Evolutionary conservation across 2,888 invertebrate genomes (phyloP).

Genomic region (Phymatocera aterrima): DNA sequence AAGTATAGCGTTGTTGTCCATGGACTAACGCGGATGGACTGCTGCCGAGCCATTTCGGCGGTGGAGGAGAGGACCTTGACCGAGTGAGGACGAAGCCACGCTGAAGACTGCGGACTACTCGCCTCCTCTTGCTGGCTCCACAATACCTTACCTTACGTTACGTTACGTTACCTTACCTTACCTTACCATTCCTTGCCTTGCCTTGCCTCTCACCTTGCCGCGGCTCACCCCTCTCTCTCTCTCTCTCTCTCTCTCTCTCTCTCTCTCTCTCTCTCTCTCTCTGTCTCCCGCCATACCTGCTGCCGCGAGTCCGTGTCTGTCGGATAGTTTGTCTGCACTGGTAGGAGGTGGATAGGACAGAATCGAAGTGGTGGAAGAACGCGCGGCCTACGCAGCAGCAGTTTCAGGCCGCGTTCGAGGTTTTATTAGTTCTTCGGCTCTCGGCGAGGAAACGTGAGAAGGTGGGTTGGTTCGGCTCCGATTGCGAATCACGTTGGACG

Average conservation of each 20-base stretch:
- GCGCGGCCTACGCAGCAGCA: constrained; percentile 68
- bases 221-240: constrained; percentile 26
- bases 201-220: constrained; percentile 34
- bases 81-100: constrained; percentile 63
- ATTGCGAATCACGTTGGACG: constrained; percentile 43
- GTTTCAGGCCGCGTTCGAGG: constrained; percentile 70
- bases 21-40: constrained; percentile 52
- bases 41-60: constrained; percentile 62
- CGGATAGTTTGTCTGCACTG: constrained; percentile 48
- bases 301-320: constrained; percentile 55
- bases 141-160: background rate
- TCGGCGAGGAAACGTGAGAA: constrained; percentile 70
- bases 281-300: constrained; percentile 51
- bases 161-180: background rate
- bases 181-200: background rate
- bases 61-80: constrained; percentile 72
- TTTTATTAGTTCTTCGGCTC: constrained; percentile 73
- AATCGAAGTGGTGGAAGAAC: constrained; percentile 66
- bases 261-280: constrained; percentile 48
- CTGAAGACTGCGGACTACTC: constrained; percentile 31
- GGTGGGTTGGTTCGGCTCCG: constrained; percentile 27
- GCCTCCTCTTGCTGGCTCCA: background rate
- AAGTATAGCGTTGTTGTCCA: constrained; percentile 66
- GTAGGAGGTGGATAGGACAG: constrained; percentile 66
- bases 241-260: constrained; percentile 44